Conservation (phyloP, 1,140 invertebrate species). For the Saccostrea cuccullata region DNA sequence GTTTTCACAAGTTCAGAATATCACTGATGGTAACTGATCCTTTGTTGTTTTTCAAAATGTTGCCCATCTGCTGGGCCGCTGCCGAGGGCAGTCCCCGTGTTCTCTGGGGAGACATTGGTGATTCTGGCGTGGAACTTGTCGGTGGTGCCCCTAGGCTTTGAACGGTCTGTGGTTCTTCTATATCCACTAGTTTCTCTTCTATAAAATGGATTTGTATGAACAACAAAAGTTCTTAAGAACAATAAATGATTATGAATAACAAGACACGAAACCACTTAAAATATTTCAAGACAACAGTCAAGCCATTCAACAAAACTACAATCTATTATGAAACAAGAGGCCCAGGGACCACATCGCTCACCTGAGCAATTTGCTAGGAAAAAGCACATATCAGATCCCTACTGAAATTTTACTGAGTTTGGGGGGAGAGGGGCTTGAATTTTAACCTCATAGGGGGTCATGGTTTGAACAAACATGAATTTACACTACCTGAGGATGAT, state of each 20-base stretch:
- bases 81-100: slow-evolving; percentile 51
- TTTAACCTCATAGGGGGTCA: no score
- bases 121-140: slow-evolving; percentile 44
- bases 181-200: slow-evolving; percentile 70
- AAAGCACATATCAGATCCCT: no score
- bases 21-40: slow-evolving; percentile 73
- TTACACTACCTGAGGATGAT: no score
- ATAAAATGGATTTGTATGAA: slow-evolving; percentile 29
- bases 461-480: no score
- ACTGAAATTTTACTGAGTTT: no score
- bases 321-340: slow-evolving; percentile 29
- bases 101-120: slow-evolving; percentile 49
- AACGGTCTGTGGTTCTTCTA: slow-evolving; percentile 62
- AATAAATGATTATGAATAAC: slow-evolving; percentile 5
- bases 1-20: slow-evolving; percentile 72
- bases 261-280: slow-evolving; percentile 18
- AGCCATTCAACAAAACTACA: slow-evolving; percentile 29
- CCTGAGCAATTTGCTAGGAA: no score
- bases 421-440: no score
- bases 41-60: slow-evolving; percentile 69
- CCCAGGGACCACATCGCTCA: no score
- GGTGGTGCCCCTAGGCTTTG: slow-evolving; percentile 47
- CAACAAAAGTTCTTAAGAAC: neutral
- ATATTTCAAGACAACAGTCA: slow-evolving; percentile 34
- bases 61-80: slow-evolving; percentile 73